A percentile compares a stretch with the other conserved stretches of the same genome.
These are phyloP conservation scores for Ascidia mentula DNA, from an alignment of 23 tunicate species.

Conservation along the genomic window DNA sequence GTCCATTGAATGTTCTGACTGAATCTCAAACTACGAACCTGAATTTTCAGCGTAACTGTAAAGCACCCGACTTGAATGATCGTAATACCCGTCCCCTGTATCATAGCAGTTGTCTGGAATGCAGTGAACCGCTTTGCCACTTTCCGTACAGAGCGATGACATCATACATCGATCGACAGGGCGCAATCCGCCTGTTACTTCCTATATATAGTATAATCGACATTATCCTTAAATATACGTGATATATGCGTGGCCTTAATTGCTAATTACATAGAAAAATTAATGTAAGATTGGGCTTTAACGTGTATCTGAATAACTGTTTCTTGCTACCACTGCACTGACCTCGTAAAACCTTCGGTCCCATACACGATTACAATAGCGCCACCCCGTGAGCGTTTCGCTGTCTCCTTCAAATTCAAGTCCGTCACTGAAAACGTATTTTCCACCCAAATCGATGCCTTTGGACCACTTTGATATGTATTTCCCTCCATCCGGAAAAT, in stretches of 20 bases:
- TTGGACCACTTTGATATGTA: constrained; percentile 41
- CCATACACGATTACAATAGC: constrained; percentile 34
- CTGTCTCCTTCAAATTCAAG: constrained; percentile 38
- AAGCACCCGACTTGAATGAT: constrained; percentile 22
- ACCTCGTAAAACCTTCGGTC: constrained; percentile 75
- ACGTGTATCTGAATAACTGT: background rate
- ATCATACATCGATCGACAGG: constrained; percentile 41
- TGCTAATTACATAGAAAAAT: too few species aligned
- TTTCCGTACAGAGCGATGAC: constrained; percentile 24
- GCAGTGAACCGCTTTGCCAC: constrained; percentile 42
- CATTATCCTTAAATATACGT: too few species aligned
- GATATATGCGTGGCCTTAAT: too few species aligned
- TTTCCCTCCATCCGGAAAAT: constrained; percentile 43
- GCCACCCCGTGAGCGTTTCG: constrained; percentile 51
- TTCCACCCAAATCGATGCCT: constrained; percentile 37
- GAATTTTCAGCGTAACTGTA: constrained; percentile 20
- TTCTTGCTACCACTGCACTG: background rate
- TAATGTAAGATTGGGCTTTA: background rate
- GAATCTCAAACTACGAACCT: too few species aligned
- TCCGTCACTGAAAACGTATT: constrained; percentile 41
- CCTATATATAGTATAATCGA: constrained; percentile 29
- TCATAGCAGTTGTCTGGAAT: constrained; percentile 65
- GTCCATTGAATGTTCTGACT: too few species aligned
- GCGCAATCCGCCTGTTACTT: constrained; percentile 48
- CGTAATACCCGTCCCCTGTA: constrained; percentile 63